These are phyloP conservation scores for Coenonympha glycerion DNA, from an alignment of 2,888 invertebrate species.

Conservation along the genomic window DNA sequence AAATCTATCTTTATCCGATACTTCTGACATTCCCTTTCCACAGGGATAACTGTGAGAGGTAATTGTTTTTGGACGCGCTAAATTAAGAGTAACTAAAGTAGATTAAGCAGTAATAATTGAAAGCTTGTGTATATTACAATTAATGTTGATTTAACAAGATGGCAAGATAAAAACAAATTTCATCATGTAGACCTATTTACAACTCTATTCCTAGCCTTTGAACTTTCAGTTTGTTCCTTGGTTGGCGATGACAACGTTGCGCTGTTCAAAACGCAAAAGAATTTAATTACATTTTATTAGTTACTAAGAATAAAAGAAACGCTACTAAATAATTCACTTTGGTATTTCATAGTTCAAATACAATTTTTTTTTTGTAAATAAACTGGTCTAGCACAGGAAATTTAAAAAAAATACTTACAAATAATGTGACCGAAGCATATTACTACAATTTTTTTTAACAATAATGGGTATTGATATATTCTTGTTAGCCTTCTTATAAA, in stretches of 20 bases:
- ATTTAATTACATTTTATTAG: not conserved
- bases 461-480: conserved; percentile 19
- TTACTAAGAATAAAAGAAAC: conserved; percentile 17
- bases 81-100: too few relatives aligned
- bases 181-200: too few relatives aligned
- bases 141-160: too few relatives aligned
- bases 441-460: conserved; percentile 8
- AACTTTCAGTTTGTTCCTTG: too few relatives aligned
- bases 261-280: not conserved
- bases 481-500: conserved; percentile 38
- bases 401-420: conserved; percentile 12
- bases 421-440: conserved; percentile 8
- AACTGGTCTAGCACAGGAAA: conserved; percentile 13
- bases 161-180: too few relatives aligned
- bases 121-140: too few relatives aligned
- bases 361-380: conserved; percentile 37
- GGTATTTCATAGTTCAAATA: conserved; percentile 61
- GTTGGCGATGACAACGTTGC: not conserved
- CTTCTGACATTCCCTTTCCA: too few relatives aligned
- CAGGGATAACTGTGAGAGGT: too few relatives aligned
- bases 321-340: conserved; percentile 49
- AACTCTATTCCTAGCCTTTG: too few relatives aligned
- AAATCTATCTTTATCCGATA: too few relatives aligned
- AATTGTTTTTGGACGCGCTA: too few relatives aligned
- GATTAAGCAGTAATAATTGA: too few relatives aligned